Evolutionary conservation across 1,140 invertebrate species (phyloP), one percentile per base, ranked within the genome.

Genomic region (Drosophila mojavensis): DNA sequence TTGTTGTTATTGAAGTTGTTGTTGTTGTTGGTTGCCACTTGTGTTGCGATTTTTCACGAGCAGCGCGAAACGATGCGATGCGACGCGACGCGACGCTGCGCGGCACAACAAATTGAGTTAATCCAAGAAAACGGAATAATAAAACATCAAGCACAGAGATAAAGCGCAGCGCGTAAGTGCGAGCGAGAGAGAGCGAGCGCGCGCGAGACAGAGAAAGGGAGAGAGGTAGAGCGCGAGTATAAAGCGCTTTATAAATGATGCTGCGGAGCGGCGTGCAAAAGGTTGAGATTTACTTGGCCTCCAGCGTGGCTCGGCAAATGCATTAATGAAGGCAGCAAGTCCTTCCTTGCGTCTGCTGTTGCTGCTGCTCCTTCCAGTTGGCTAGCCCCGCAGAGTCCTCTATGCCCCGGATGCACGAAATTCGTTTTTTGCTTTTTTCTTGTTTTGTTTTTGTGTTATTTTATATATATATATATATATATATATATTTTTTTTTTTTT

Each of bases 61-160:
- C 61, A 67, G 26, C 36, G 50, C 53, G 28, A 51, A 56, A 33
- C 60, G 48, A 15, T 30, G 26, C 63, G 66, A 55, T 50, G 59
- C 66, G 30, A 36, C 60, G 50, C 60, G 54, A 41, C 74, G 76
- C 67, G 73, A 10, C 60, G 53, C 17, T 43, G 54, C 24, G 62
- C 69, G 81, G 76, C 82, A 63, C 75, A 88, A 90, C 82, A 91
- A 90, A 90, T 90, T 91, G 86, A 90, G 86, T 90, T 85, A 90
- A 90, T 90, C 81, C 86, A 86, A 90, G 85, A 81, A 89, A 89
- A 89, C 84, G 85, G 84, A 90, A 89, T 89, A 89, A 89, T 89
- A 89, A 89, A 89, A 81, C 74, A 60, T 58, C 71, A 61, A 61
- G 67, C 67, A 20, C 28, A 43, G 13, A 41, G 54, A 41, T 56